These are phyloP conservation scores for Oryctes rhinoceros DNA, from an alignment of 1,140 invertebrate species.

Conservation along the genomic window DNA sequence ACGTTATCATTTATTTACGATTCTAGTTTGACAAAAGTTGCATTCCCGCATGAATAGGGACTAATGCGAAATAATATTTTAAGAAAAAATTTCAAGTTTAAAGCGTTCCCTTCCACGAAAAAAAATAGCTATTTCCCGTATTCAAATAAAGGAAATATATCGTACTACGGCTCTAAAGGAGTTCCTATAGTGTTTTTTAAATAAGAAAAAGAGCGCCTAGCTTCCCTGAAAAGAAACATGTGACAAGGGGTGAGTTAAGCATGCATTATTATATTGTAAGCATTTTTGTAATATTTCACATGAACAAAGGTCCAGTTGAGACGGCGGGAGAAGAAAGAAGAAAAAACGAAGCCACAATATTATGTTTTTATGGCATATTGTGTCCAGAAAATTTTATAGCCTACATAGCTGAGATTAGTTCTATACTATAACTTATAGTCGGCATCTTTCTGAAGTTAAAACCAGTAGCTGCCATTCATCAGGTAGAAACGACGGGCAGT, in stretches of 20 bases:
- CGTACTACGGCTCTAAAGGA: neutral
- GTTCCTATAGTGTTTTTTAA: neutral
- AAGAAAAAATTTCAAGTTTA: neutral
- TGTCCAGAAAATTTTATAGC: slow-evolving; percentile 40
- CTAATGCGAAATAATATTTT: neutral
- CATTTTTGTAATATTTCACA: slow-evolving; percentile 12
- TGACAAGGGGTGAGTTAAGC: slow-evolving; percentile 10
- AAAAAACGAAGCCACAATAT: slow-evolving; percentile 39
- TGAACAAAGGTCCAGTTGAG: slow-evolving; percentile 1
- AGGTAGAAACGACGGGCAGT: slow-evolving; percentile 26
- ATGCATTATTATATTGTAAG: slow-evolving; percentile 2
- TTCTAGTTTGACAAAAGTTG: neutral
- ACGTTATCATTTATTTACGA: neutral
- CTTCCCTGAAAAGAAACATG: neutral
- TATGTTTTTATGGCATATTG: slow-evolving; percentile 40
- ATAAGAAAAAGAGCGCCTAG: neutral
- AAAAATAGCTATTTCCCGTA: neutral
- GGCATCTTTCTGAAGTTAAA: slow-evolving; percentile 38
- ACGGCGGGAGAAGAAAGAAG: slow-evolving; percentile 5
- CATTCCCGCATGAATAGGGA: neutral
- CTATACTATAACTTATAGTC: slow-evolving; percentile 27
- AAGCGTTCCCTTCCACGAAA: neutral
- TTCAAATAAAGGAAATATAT: neutral
- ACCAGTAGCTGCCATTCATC: slow-evolving; percentile 37
- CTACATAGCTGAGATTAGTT: slow-evolving; percentile 37